Evolutionary conservation across 2,113 vertebrate genomes (phyloP), one percentile per base, ranked within the genome.

Genomic region (Dipodomys spectabilis): DNA sequence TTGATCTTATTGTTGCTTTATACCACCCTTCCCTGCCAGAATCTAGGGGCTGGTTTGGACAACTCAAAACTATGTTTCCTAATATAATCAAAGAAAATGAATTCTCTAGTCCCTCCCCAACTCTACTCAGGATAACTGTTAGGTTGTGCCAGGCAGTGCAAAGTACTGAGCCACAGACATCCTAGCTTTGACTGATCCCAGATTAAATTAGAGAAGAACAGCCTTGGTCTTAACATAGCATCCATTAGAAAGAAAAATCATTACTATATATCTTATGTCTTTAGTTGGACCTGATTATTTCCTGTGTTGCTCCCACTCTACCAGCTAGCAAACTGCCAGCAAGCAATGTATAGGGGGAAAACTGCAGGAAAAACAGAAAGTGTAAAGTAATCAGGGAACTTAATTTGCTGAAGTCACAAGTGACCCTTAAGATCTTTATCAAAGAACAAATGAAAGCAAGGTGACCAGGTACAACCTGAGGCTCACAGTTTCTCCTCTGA

Each of bases 151-250:
- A 85, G 57, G 32, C 12, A 82, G 35, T 67, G 73, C 84, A 95
- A 74, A 84, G n/a, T 71, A 94, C 84, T 30, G 13, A 95, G 77
- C 10, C 19, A 64, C 62, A 30, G 57, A 84, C 2, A 86, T 11
- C 19, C 8, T 32, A 86, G 72, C 32, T 79, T 93, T 45, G 73
- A 60, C 23, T 18, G 92, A 53, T 32, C 44, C 45, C 65, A 91
- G 30, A 65, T 89, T 74, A 83, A 86, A 81, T 94, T 65, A 85
- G 73, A 67, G 89, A 96, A 92, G 64, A 90, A 27, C n/a, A 73
- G 78, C 13, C 28, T 71, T 72, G 19, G 16, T 71, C 27, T 53
- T 77, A 82, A 89, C 82, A 83, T 62, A 86, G 39, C 27, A 79
- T 77, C 25, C 60, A 73, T 71, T 25, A 88, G 65, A 93, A 84